Evolutionary conservation across 1,140 invertebrate genomes (phyloP).

Genomic region (Drosophila ohnishii): DNA sequence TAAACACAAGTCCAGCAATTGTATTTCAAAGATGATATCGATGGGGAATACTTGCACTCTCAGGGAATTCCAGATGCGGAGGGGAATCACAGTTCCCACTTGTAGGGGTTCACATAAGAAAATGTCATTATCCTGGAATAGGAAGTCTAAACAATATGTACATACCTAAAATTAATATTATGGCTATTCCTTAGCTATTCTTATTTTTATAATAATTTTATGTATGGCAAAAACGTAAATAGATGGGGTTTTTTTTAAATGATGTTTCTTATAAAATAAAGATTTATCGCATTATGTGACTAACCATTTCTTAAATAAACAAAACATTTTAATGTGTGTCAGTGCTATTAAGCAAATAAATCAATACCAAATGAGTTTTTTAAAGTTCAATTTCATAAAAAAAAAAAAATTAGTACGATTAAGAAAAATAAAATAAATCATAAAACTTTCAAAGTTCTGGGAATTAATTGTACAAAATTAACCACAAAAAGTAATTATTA

Average conservation of each 20-base stretch:
- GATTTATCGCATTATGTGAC: neutral
- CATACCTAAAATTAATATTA: too few species aligned
- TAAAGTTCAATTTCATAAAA: neutral
- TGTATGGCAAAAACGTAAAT: neutral
- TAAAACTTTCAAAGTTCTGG: neutral
- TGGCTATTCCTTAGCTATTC: too few species aligned
- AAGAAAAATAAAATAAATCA: neutral
- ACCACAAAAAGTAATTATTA: neutral
- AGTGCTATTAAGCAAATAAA: too few species aligned
- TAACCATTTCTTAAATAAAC: neutral
- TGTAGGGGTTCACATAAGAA: neutral
- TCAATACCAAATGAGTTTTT: neutral
- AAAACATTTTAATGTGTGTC: neutral
- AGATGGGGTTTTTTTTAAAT: too few species aligned
- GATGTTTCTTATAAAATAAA: neutral
- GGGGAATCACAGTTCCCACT: neutral
- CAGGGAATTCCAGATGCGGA: conserved; percentile 11
- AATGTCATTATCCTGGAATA: neutral
- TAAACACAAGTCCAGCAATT: conserved; percentile 26
- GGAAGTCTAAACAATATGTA: neutral
- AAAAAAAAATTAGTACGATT: neutral
- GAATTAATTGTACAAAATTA: neutral
- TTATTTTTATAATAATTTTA: neutral
- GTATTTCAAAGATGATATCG: conserved; percentile 27
- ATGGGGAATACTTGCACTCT: conserved; percentile 5